Base-by-base conservation (phyloP, 2,113 vertebrate species). In the Turnix velox region DNA sequence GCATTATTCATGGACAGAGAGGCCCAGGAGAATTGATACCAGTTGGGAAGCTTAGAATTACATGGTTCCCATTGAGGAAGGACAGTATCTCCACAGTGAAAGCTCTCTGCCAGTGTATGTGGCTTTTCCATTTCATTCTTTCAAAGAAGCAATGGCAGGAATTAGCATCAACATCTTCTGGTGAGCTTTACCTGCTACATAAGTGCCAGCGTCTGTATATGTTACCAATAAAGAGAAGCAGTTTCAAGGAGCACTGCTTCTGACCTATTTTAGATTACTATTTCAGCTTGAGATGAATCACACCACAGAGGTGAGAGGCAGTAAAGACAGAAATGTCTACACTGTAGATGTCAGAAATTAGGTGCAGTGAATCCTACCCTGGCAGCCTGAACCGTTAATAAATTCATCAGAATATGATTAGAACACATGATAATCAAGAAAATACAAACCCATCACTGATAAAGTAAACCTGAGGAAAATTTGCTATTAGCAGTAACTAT, bases 251-350 rank as follows among this genome's bases (percentile, higher is more conserved):
- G 69, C 91, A 92, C 69, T 68, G 81, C 69, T 92, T 92, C 93
- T 87, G 94, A 92, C 94, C 95, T 95, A 84, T 92, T 96, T 95
- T 84, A 89, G 57, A 45, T 57, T 55, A 68, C 93, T 95, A 96
- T 95, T 96, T 95, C 59, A 76, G 81, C 66, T 79, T 43, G 74
- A 82, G 90, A 91, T 95, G 94, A 95, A 87, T 95, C 95, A 96
- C 84, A 91, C 37, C 39, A 72, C 57, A 76, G 89, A 92, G 78
- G 92, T 87, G 66, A 93, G 94, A 89, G 84, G 81, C 66, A 94
- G 71, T 72, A 87, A 95, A 95, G 86, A 89, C 62, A 95, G 57
- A 92, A 94, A 82, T 82, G 89, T 90, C 94, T 95, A 84, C 42
- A 1, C 92, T 89, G 69, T 89, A 82, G 48, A 63, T 87, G 49